Base-by-base conservation (phyloP, 2,797 vertebrate species). In the Bradypus variegatus region DNA sequence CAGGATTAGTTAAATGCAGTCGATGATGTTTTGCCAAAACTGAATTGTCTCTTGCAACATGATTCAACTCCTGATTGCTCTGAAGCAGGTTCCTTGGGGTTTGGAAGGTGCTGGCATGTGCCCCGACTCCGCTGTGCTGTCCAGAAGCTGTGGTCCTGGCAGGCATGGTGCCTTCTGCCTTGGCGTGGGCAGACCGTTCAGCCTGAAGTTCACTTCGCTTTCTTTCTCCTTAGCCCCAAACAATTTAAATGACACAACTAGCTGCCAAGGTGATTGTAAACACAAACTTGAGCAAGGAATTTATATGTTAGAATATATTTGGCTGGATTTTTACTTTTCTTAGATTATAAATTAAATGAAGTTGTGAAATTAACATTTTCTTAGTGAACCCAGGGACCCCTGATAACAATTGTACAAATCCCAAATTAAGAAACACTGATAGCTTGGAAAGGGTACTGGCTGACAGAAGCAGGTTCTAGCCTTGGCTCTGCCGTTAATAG, bases 201-300 rank as follows among this genome's bases (percentile, higher is more conserved):
- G 88, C 88, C 88, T 92, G 86, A 72, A 53, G 62, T 92, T 94
- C 64, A 73, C 79, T 77, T 93, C 60, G 89, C n/a, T n/a, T 64
- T 12, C 90, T 87, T 93, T 94, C 87, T 93, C 82, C 14, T 92
- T 88, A 90, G 80, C 31, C 31, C 31, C 62, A 69, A 88, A 88
- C 41, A 82, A 45, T 86, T 85, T 90, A 94, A 73, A 79, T 64
- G 76, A 86, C 21, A 55, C 62, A 50, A 6, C 65, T 88, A n/a
- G 27, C 45, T 50, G 38, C 36, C 48, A 65, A 65, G 55, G 80
- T 23, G n/a, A 3, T 85, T 69, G 41, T 76, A 80, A 81, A 67
- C 65, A 85, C n/a, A 60, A 23, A 85, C 50, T 79, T 80, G 86
- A 80, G 45, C 62, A 86, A 1, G 80, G 82, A 85, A 25, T 83